A percentile compares a stretch with the other conserved stretches of the same genome.
Evolutionary conservation across 2,888 invertebrate genomes (phyloP).

Genomic region (Trissoscelio sp.): DNA sequence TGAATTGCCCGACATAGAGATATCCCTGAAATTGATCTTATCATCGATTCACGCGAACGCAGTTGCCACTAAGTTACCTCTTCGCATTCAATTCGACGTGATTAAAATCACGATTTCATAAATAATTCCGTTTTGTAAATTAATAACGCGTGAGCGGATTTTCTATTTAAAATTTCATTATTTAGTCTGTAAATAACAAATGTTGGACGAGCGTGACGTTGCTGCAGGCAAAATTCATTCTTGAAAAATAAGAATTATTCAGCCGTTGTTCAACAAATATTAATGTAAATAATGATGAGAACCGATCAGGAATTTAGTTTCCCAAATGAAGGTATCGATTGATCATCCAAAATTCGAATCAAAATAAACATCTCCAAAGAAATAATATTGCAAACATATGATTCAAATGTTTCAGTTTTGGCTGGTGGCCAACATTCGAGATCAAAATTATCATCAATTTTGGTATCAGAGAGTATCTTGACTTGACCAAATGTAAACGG

Average conservation of each 20-base stretch:
- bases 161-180: constrained; percentile 45
- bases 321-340: too few species aligned
- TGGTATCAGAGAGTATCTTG: constrained; percentile 44
- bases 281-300: too few species aligned
- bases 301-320: too few species aligned
- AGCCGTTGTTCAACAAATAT: too few species aligned
- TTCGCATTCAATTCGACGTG: constrained; percentile 26
- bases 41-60: constrained; percentile 26
- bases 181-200: background rate
- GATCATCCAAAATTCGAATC: too few species aligned
- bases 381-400: too few species aligned
- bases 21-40: constrained; percentile 69
- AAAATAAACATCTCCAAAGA: too few species aligned
- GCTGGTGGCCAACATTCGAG: constrained; percentile 23
- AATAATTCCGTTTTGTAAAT: constrained; percentile 33
- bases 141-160: constrained; percentile 23
- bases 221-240: background rate
- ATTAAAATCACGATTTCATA: constrained; percentile 43
- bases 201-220: background rate
- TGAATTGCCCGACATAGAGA: constrained; percentile 67
- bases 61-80: constrained; percentile 24
- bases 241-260: too few species aligned
- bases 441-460: constrained; percentile 45
- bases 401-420: constrained; percentile 10
- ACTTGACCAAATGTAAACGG: constrained; percentile 63